Conservation (phyloP, 1,140 invertebrate species). For the Phthorimaea operculella region DNA sequence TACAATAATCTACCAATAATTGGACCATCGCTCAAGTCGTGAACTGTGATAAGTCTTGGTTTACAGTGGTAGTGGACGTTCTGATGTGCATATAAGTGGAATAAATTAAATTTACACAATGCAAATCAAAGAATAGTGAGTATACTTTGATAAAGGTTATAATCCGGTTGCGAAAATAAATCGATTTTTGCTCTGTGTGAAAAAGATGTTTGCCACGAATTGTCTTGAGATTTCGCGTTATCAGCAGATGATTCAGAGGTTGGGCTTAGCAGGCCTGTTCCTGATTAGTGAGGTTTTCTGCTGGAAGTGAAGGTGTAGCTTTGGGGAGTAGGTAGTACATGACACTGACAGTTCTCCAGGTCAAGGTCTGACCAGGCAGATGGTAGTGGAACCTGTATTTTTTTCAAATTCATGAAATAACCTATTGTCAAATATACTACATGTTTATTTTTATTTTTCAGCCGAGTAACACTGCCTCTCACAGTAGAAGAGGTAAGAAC, state of each 20-base stretch:
- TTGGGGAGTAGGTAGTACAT: constrained; percentile 9
- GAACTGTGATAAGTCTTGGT: constrained; percentile 59
- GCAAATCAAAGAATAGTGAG: constrained; percentile 66
- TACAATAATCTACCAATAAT: constrained; percentile 58
- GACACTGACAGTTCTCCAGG: constrained; percentile 40
- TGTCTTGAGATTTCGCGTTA: constrained; percentile 17
- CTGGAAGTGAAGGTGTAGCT: not conserved
- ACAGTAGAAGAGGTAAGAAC: constrained; percentile 60
- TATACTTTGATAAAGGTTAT: constrained; percentile 46
- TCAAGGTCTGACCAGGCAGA: constrained; percentile 17
- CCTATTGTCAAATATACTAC: constrained; percentile 19
- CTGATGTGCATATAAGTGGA: constrained; percentile 65
- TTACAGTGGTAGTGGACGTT: constrained; percentile 55
- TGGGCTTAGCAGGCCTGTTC: constrained; percentile 1
- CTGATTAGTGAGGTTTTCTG: not conserved
- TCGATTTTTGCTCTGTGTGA: constrained; percentile 50
- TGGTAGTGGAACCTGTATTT: constrained; percentile 5
- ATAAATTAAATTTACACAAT: constrained; percentile 53
- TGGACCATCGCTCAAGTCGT: constrained; percentile 56
- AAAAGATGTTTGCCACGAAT: constrained; percentile 13
- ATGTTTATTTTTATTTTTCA: constrained; percentile 37
- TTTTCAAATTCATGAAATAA: not conserved
- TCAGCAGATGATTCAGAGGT: constrained; percentile 16
- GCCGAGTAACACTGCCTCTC: constrained; percentile 59
- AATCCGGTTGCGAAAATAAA: constrained; percentile 46